Conservation (phyloP, 2,113 vertebrate species). For the Cynoglossus semilaevis region DNA sequence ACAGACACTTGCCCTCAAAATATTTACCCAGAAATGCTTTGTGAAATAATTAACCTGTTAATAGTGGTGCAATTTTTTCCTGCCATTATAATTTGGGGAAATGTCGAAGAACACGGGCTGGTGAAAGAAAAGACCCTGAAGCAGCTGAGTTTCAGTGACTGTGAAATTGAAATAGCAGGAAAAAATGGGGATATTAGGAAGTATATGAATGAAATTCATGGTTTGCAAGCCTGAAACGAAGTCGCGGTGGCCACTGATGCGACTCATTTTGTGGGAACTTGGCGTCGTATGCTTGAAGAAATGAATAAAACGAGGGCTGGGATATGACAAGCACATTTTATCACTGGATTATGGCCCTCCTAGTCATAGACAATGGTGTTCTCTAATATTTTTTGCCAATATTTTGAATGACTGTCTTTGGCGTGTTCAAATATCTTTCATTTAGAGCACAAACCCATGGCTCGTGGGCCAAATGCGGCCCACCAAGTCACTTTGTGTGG, state of each 20-base stretch:
- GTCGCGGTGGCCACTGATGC: too few species aligned
- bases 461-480: too few species aligned
- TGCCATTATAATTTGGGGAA: slow-evolving; percentile 38
- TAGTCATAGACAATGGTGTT: too few species aligned
- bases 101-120: slow-evolving; percentile 20
- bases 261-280: slow-evolving; percentile 9
- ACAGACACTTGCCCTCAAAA: not conserved
- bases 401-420: too few species aligned
- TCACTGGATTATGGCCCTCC: too few species aligned
- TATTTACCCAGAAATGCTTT: slow-evolving; percentile 20
- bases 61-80: slow-evolving; percentile 21
- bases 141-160: slow-evolving; percentile 23
- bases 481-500: too few species aligned
- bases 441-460: too few species aligned
- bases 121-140: slow-evolving; percentile 13
- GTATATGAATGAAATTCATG: not conserved
- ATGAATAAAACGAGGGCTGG: slow-evolving; percentile 6
- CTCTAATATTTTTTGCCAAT: too few species aligned
- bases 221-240: slow-evolving; percentile 7
- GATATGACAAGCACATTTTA: too few species aligned
- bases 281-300: slow-evolving; percentile 12
- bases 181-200: not conserved
- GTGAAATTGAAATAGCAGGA: slow-evolving; percentile 38
- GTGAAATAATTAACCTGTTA: slow-evolving; percentile 44
- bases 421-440: too few species aligned